Base-by-base conservation (phyloP, 2,113 vertebrate genomes). In the Pedetes capensis region DNA sequence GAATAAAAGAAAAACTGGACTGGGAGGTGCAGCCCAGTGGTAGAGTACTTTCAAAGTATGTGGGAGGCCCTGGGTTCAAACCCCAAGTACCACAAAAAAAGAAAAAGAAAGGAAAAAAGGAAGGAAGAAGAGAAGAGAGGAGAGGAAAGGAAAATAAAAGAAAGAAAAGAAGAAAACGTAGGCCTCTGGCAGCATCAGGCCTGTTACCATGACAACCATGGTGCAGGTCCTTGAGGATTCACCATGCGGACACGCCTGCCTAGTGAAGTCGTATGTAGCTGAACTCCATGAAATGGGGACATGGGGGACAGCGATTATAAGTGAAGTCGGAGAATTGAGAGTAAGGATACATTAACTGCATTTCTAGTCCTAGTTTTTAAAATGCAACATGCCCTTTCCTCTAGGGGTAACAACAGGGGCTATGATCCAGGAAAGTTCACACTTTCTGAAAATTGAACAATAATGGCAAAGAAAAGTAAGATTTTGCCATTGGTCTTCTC, bases 391-490 rank as follows among this genome's bases (percentile, higher is more conserved):
- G 23, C 2, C n/a, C 81, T 78, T 80, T 39, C 37, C 44, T 57
- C 1, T 20, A 86, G 74, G 59, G 27, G 8, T 66, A 66, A 39
- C 59, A 44, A 53, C 10, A 51, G 27, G 29, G 53, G 10, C 29
- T 83, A 42, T 14, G 3, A 66, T 53, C 86, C 22, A 44, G 11
- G n/a, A 18, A 69, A 27, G 8, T 71, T 74, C 23, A 42, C 12
- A 32, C 14, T 64, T 83, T 59, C n/a, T 66, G 11, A 93, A 91
- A 91, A 59, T 59, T 76, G 86, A 82, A 49, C 57, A 93, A 49
- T 39, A 75, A 64, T 72, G 1, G 9, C 39, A 61, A 92, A 49
- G 23, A 39, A 93, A 91, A 76, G 8, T 37, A 64, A 20, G 25
- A 78, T 83, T 93, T 74, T 51, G 18, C 34, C n/a, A 23, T 49